A percentile compares a stretch with the other conserved stretches of the same genome.
These are phyloP conservation scores for Drosophila siamana DNA, from an alignment of 2,888 invertebrate species.

Conservation along the genomic window DNA sequence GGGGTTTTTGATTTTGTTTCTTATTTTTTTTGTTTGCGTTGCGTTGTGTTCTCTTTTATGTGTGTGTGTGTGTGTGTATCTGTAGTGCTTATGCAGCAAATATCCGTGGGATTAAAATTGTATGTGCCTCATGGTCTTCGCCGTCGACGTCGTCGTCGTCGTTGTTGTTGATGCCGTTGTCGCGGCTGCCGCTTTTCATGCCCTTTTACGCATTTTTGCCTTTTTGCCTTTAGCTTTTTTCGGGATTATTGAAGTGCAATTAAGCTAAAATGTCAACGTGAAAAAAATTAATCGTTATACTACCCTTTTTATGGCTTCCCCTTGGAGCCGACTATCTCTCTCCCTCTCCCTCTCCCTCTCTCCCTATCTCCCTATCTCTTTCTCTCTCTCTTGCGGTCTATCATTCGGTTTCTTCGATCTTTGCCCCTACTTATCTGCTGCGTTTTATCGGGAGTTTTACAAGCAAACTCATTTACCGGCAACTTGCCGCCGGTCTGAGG, in stretches of 20 bases:
- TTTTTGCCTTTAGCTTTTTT: slow-evolving; percentile 74
- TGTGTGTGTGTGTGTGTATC: slow-evolving; percentile 23
- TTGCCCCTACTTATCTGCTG: slow-evolving; percentile 55
- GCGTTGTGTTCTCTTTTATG: neutral
- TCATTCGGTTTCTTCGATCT: neutral
- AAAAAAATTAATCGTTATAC: slow-evolving; percentile 83
- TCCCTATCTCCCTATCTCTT: neutral
- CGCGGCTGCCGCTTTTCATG: slow-evolving; percentile 80
- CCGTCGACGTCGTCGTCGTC: slow-evolving; percentile 25
- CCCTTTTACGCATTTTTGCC: slow-evolving; percentile 81
- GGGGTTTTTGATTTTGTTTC: slow-evolving; percentile 28
- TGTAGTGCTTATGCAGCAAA: slow-evolving; percentile 80
- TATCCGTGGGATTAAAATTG: slow-evolving; percentile 82
- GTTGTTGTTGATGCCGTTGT: slow-evolving; percentile 5
- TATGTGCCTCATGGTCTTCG: slow-evolving; percentile 60
- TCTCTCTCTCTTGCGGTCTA: neutral
- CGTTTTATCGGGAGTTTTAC: slow-evolving; percentile 57
- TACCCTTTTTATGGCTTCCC: slow-evolving; percentile 79
- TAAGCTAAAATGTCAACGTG: slow-evolving; percentile 84
- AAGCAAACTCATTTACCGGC: slow-evolving; percentile 71
- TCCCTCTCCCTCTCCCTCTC: neutral
- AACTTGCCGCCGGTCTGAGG: slow-evolving; percentile 46
- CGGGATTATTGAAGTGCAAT: slow-evolving; percentile 85
- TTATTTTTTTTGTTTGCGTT: slow-evolving; percentile 16
- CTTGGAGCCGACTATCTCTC: slow-evolving; percentile 21